These are phyloP conservation scores for Monopis laevigella DNA, from an alignment of 2,888 invertebrate species.

Conservation along the genomic window DNA sequence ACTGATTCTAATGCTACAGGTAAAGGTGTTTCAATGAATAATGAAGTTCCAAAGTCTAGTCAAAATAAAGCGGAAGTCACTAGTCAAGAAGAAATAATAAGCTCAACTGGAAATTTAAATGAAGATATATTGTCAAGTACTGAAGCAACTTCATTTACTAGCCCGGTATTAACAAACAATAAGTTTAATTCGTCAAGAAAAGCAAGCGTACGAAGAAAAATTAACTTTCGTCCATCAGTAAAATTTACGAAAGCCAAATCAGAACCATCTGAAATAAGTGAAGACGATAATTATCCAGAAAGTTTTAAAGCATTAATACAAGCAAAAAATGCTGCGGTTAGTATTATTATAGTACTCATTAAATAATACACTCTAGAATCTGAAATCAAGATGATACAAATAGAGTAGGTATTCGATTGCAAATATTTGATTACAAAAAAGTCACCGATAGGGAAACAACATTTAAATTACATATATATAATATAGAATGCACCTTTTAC, in stretches of 20 bases:
- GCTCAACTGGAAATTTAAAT: background rate
- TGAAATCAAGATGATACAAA: background rate
- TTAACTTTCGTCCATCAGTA: conserved; percentile 29
- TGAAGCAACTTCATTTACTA: background rate
- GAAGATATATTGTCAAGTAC: background rate
- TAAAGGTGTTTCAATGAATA: conserved; percentile 33
- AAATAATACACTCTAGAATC: background rate
- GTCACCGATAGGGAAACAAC: too few relatives aligned
- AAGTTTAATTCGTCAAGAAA: conserved; percentile 26
- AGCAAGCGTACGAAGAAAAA: conserved; percentile 34
- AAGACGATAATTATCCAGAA: conserved; percentile 73
- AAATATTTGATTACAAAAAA: too few relatives aligned
- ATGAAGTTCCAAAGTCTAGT: conserved; percentile 41
- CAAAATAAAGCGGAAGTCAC: conserved; percentile 36
- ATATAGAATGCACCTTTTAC: too few relatives aligned
- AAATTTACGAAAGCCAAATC: conserved; percentile 27
- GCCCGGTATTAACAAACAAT: background rate
- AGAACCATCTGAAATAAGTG: conserved; percentile 58
- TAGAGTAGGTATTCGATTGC: too few relatives aligned
- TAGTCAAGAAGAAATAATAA: conserved; percentile 40
- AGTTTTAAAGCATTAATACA: conserved; percentile 72
- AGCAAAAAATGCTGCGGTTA: conserved; percentile 65
- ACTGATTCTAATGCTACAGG: conserved; percentile 51
- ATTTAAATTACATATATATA: too few relatives aligned
- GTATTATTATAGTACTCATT: conserved; percentile 18